Evolutionary conservation across 2,888 invertebrate species (phyloP), one percentile per base, ranked within the genome.

Genomic region (Cyrtodaria siliqua): DNA sequence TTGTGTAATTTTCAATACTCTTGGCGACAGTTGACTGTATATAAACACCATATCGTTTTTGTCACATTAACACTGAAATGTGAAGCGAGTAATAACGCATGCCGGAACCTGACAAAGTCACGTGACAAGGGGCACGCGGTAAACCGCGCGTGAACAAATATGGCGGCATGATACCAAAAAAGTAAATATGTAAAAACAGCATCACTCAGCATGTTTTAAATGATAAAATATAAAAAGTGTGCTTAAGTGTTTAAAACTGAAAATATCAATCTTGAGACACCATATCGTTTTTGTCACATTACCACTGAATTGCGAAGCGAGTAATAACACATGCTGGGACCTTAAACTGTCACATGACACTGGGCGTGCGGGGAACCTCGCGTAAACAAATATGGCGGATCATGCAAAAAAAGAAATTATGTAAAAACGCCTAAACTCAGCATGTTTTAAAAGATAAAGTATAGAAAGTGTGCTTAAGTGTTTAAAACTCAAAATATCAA

Each of bases 181-280:
- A 38, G 38, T 42, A 38, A 57, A 38, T 57, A 24, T 50, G 33
- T 50, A n/a, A 50, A 47, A 61, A 52, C 74, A 33, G 53, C 44
- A 27, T 38, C 27, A 20, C 42, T 24, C 74, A 42, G 42, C 56
- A 33, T 42, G 74, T 14, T 52, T 27, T 50, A n/a, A 29, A 40
- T 29, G 67, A 68, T 68, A 74, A 68, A 24, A 12, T 16, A 38
- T 42, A 49, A n/a, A 55, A 26, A 12, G 24, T 62, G 57, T 62
- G 68, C 59, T 56, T 57, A 74, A 74, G 68, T 68, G 62, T 26
- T 18, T n/a, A 16, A 57, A 50, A 74, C 40, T 38, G 24, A 38
- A 49, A 61, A 42, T 61, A 60, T 55, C 71, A 59, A 29, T 64
- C 72, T 66, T 64, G 23, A 33, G 24, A 50, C 24, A 23, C 18